These are phyloP conservation scores for Drosophila anceps DNA, from an alignment of 2,888 invertebrate genomes.

Conservation along the genomic window DNA sequence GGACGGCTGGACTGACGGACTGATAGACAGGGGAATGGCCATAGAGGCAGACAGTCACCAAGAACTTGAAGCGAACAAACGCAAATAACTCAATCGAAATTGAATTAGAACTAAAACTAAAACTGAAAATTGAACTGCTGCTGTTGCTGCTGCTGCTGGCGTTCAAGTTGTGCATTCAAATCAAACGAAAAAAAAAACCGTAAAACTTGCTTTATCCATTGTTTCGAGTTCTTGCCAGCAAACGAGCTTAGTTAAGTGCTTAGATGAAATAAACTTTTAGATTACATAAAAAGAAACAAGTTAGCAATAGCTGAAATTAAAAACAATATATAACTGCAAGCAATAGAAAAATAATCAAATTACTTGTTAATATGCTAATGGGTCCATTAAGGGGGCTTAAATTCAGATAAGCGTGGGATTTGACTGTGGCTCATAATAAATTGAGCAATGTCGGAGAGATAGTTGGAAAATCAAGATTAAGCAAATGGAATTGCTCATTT, in stretches of 20 bases:
- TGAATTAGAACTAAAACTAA: slow-evolving; percentile 53
- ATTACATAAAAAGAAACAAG: neutral
- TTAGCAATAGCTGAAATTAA: neutral
- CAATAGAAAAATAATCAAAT: neutral
- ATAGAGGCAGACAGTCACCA: slow-evolving; percentile 29
- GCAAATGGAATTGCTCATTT: slow-evolving; percentile 22
- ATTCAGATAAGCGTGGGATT: neutral
- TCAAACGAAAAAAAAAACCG: slow-evolving; percentile 59
- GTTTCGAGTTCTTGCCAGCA: neutral
- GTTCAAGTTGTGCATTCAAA: slow-evolving; percentile 49
- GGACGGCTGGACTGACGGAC: slow-evolving; percentile 18
- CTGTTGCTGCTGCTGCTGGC: slow-evolving; percentile 15
- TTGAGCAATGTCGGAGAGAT: slow-evolving; percentile 4
- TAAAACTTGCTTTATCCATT: slow-evolving; percentile 39
- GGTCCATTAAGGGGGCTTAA: slow-evolving; percentile 1
- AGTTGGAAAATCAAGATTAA: slow-evolving; percentile 11
- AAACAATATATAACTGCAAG: neutral
- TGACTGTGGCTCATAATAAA: neutral
- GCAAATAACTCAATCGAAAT: slow-evolving; percentile 73
- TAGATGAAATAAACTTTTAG: neutral
- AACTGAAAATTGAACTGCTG: slow-evolving; percentile 23
- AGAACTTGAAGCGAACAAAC: slow-evolving; percentile 60
- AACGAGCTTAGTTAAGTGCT: slow-evolving; percentile 17
- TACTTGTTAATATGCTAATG: neutral
- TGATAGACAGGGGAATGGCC: slow-evolving; percentile 18